Percentiles rank a stretch among this genome's conserved stretches.
These are phyloP conservation scores for Oryzias curvinotus DNA, from an alignment of 2,113 vertebrate species.

Conservation along the genomic window DNA sequence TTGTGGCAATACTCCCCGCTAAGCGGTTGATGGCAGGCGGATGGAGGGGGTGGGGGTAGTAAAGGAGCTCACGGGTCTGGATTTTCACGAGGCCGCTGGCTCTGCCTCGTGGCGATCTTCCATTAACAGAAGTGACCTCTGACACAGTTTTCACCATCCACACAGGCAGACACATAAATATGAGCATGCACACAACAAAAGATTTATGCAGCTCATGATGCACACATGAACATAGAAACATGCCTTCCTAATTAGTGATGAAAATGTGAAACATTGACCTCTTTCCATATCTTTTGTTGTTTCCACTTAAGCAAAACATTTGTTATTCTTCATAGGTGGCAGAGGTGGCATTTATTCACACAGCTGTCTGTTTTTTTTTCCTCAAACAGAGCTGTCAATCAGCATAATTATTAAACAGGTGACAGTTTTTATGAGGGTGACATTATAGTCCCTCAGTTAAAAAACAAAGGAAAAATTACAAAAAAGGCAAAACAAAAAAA, in stretches of 20 bases:
- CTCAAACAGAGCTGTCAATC: no score
- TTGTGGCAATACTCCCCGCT: constrained; percentile 35
- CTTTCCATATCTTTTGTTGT: no score
- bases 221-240: background rate
- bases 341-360: no score
- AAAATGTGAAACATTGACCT: no score
- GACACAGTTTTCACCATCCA: constrained; percentile 21
- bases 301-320: no score
- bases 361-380: no score
- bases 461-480: no score
- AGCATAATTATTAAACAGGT: no score
- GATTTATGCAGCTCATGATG: background rate
- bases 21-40: constrained; percentile 31
- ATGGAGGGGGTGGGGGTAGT: constrained; percentile 11
- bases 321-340: no score
- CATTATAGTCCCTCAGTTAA: no score
- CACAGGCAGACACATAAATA: constrained; percentile 6
- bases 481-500: no score
- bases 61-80: constrained; percentile 33
- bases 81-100: constrained; percentile 53
- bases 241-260: background rate
- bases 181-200: background rate
- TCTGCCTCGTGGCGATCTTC: constrained; percentile 23
- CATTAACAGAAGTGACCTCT: constrained; percentile 39
- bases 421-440: no score